Evolutionary conservation across 2,797 vertebrate species (phyloP), one percentile per base, ranked within the genome.

Genomic region (Myotis pilosus): DNA sequence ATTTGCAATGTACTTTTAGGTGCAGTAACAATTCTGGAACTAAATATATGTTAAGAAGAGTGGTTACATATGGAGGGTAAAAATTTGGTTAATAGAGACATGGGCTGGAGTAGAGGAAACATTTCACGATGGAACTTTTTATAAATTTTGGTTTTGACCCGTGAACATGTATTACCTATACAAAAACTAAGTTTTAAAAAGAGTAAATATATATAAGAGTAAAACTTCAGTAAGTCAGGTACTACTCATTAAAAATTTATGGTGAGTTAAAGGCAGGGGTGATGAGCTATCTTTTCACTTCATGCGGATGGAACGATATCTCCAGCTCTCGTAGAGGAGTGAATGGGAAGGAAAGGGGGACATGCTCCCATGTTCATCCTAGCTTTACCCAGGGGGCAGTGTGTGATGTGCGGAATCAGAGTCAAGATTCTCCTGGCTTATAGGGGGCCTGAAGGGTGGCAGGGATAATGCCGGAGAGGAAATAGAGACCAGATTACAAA

Each of bases 91-190:
- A 55, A n/a, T 20, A 49, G 44, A 80, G 51, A 57, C 23, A n/a
- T 11, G 17, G 55, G 12, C 51, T 33, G 41, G 9, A 9, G 15
- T 49, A 36, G 30, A 25, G 79, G 55, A 74, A 68, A 80, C 12
- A 60, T 68, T 90, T 88, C 30, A 55, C 9, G 23, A 22, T 62
- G 15, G 66, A 62, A n/a, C 11, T 51, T 81, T 94, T 71, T 57
- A 66, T 33, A 68, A 5, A 19, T 64, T 68, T 94, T 87, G n/a
- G 8, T 62, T 92, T 95, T 91, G 80, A 88, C n/a, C 19, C 25
- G n/a, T 20, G 78, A 82, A 17, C 78, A 71, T 33, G 15, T 16
- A 83, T 33, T 69, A 66, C 36, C 13, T 88, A 85, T 30, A 51
- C 3, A 74, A 71, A 62, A 69, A 22, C 66, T 49, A 90, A 85